phyloP scores from a whole-genome alignment of 64 coral and sea anemone species.

The Pocillopora verrucosa region DNA sequence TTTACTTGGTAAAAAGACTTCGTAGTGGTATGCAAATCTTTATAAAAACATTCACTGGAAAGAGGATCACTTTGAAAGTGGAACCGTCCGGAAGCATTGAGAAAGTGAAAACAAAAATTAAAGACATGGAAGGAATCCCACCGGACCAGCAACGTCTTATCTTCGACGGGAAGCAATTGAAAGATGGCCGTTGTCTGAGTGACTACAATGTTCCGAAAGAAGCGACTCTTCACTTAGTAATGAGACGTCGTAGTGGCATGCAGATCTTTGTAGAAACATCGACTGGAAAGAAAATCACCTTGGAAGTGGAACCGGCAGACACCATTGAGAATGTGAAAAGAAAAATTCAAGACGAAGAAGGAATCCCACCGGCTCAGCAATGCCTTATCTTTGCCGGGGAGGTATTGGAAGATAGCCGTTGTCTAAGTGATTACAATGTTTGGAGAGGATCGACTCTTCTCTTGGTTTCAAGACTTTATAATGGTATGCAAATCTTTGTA shows the following conservation, averaged over 20 bases:
- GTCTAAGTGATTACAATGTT: neutral
- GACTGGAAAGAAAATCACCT: neutral
- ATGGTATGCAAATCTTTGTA: neutral
- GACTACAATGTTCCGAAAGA: neutral
- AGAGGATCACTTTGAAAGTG: neutral
- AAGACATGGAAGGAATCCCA: neutral
- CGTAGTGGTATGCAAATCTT: neutral
- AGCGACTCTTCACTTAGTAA: neutral
- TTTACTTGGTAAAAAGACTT: neutral
- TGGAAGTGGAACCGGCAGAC: neutral
- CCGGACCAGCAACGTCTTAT: neutral
- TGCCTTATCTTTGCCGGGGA: neutral
- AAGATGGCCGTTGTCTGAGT: neutral
- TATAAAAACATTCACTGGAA: neutral
- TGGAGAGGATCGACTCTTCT: neutral
- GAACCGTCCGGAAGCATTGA: neutral
- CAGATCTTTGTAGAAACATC: neutral
- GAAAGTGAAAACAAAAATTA: neutral
- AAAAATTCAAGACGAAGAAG: neutral
- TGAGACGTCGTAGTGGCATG: neutral
- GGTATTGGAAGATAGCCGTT: neutral
- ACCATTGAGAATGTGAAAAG: neutral
- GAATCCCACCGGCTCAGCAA: neutral
- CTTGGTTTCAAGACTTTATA: neutral
- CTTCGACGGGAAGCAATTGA: neutral